phyloP scores from a whole-genome alignment of 2,797 vertebrate species.

The Pantherophis vulpinus region DNA sequence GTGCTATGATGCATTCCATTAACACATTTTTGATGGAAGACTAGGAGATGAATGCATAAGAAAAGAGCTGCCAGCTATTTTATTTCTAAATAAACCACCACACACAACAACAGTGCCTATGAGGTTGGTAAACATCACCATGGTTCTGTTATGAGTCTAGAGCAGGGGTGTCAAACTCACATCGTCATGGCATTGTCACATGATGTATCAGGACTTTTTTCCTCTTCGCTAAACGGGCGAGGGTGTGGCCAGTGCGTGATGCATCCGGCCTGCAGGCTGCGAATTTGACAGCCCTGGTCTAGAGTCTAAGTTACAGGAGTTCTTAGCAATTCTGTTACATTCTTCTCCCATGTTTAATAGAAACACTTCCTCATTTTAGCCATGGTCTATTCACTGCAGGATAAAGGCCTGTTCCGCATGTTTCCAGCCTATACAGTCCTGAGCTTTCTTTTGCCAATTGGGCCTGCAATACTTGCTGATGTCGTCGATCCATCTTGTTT shows the following conservation, averaged over 20 bases:
- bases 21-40: background rate
- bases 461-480: too few relatives aligned
- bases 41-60: background rate
- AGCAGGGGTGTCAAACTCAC: background rate
- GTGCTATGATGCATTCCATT: background rate
- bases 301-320: background rate
- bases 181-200: too few relatives aligned
- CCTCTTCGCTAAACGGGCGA: too few relatives aligned
- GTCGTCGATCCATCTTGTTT: too few relatives aligned
- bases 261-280: too few relatives aligned
- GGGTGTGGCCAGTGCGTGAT: too few relatives aligned
- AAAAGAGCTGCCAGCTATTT: background rate
- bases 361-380: background rate
- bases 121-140: accelerated
- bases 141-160: background rate
- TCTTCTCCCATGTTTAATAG: slow-evolving; percentile 11
- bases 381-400: too few relatives aligned
- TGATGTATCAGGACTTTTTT: too few relatives aligned
- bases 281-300: background rate
- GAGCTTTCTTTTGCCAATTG: too few relatives aligned
- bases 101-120: accelerated
- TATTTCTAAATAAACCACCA: background rate
- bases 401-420: too few relatives aligned
- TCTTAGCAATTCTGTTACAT: background rate
- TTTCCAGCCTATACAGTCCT: too few relatives aligned